Conservation (phyloP, 2,797 vertebrate genomes). For the Semotilus atromaculatus region DNA sequence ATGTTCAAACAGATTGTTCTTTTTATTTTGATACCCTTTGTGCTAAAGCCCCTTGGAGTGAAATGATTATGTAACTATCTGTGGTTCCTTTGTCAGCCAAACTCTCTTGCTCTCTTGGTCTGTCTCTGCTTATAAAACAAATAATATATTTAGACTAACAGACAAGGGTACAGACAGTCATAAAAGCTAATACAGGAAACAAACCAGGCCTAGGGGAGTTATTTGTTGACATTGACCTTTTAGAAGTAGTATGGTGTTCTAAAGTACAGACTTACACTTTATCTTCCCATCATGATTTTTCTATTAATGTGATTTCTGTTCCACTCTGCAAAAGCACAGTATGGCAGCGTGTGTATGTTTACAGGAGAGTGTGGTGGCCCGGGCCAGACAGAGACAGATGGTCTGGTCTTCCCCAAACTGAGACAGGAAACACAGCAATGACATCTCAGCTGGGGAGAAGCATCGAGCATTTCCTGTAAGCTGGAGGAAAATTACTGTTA, state of each 20-base stretch:
- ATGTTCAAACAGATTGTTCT: slow-evolving; percentile 22
- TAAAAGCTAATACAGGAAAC: background rate
- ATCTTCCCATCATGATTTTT: background rate
- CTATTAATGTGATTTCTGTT: slow-evolving; percentile 9
- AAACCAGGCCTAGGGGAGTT: background rate
- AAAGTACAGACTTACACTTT: background rate
- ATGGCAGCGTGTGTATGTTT: slow-evolving; percentile 17
- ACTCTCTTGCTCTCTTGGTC: slow-evolving; percentile 4
- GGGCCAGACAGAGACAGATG: slow-evolving; percentile 54
- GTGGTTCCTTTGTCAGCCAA: slow-evolving; percentile 8
- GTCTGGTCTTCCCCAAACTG: slow-evolving; percentile 54
- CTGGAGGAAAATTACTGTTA: slow-evolving; percentile 13
- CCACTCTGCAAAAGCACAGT: slow-evolving; percentile 1
- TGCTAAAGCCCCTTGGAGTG: slow-evolving; percentile 15
- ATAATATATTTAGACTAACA: slow-evolving; percentile 11
- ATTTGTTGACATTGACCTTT: background rate
- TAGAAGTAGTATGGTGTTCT: background rate
- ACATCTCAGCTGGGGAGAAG: slow-evolving; percentile 51
- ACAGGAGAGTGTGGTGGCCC: slow-evolving; percentile 18
- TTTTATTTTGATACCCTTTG: slow-evolving; percentile 29
- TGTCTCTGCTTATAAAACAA: slow-evolving; percentile 19
- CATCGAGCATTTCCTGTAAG: slow-evolving; percentile 35
- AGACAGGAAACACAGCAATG: slow-evolving; percentile 56
- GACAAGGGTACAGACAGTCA: slow-evolving; percentile 8
- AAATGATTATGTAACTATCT: slow-evolving; percentile 46